A percentile compares a stretch with the other conserved stretches of the same genome.
These are phyloP conservation scores for Salvelinus namaycush DNA, from an alignment of 2,113 vertebrate genomes.

Conservation along the genomic window DNA sequence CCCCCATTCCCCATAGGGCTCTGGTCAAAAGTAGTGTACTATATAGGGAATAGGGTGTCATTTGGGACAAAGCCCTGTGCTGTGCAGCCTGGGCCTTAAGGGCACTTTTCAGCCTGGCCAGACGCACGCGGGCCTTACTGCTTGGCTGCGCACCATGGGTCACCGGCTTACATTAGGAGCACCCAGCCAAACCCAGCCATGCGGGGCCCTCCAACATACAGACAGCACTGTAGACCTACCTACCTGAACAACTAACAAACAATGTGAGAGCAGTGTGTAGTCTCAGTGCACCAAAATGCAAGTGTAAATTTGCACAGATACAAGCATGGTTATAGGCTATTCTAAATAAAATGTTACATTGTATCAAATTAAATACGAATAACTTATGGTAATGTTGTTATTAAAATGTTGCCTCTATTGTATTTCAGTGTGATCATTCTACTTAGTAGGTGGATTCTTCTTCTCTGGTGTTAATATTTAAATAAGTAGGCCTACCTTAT, in stretches of 20 bases:
- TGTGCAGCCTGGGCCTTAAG: slow-evolving; percentile 66
- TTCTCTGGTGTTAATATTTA: slow-evolving; percentile 32
- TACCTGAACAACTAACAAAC: slow-evolving; percentile 53
- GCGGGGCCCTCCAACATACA: slow-evolving; percentile 53
- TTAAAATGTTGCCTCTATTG: not conserved
- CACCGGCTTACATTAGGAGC: slow-evolving; percentile 73
- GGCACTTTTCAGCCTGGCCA: slow-evolving; percentile 76
- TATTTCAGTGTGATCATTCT: no score
- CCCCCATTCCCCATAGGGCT: no score
- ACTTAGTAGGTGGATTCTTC: slow-evolving; percentile 22
- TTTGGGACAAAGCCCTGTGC: not conserved
- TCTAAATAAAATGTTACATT: no score
- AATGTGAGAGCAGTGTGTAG: slow-evolving; percentile 18
- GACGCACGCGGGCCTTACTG: slow-evolving; percentile 68
- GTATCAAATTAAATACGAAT: not conserved
- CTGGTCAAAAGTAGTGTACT: no score
- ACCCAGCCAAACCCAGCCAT: slow-evolving; percentile 60
- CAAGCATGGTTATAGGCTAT: not conserved
- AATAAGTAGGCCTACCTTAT: slow-evolving; percentile 27
- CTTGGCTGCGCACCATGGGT: slow-evolving; percentile 74
- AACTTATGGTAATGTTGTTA: not conserved
- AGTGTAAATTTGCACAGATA: slow-evolving; percentile 1
- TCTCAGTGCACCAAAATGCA: slow-evolving; percentile 5
- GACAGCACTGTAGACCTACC: not conserved
- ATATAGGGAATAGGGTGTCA: no score